phyloP scores from a whole-genome alignment of 35 echinoderm and acorn worm species.

The Ophioderma brevispina region DNA sequence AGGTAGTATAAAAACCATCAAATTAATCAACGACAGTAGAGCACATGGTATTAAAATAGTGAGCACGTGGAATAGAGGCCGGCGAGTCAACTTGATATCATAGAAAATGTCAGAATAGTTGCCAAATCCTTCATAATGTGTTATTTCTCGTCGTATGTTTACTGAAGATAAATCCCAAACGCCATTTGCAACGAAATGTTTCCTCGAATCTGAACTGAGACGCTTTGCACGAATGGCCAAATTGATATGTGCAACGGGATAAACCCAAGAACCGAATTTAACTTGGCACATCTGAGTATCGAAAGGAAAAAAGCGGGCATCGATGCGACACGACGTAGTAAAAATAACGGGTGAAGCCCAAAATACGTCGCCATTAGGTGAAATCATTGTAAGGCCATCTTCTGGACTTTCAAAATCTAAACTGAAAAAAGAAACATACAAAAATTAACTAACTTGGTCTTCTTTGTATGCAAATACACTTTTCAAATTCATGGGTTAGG shows the following conservation, averaged over 20 bases:
- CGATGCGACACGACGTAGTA: not conserved
- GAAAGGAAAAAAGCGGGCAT: not conserved
- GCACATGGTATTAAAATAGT: constrained; percentile 29
- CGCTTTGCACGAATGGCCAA: not conserved
- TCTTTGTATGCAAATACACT: no score
- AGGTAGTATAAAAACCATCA: constrained; percentile 33
- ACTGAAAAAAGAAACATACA: no score
- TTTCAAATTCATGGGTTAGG: no score
- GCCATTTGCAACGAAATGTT: not conserved
- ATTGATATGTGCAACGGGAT: not conserved
- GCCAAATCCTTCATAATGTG: not conserved
- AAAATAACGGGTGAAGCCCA: not conserved
- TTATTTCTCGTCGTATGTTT: not conserved
- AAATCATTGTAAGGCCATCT: not conserved
- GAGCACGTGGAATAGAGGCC: constrained; percentile 16
- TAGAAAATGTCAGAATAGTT: constrained; percentile 11
- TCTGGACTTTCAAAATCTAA: no score
- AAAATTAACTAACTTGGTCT: no score
- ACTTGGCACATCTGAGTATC: not conserved
- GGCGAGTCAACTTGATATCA: constrained; percentile 13
- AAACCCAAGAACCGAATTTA: not conserved
- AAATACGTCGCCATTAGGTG: not conserved
- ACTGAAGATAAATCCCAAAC: not conserved
- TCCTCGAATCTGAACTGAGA: not conserved
- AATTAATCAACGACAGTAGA: constrained; percentile 31